phyloP scores from a whole-genome alignment of 2,797 vertebrate genomes.

The Clarias platycephalus region DNA sequence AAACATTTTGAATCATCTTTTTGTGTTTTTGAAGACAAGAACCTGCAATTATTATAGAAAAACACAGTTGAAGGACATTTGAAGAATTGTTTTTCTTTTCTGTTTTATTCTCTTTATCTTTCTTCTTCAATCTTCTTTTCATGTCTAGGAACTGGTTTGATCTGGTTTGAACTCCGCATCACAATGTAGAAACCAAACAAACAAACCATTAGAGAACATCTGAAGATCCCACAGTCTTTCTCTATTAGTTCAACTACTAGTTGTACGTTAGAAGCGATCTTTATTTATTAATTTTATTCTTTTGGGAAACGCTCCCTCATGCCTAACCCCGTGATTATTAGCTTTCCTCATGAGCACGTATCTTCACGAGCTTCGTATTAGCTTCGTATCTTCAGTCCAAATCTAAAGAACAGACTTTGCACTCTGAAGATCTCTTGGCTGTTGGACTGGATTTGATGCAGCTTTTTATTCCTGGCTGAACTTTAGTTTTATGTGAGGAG shows the following conservation, averaged over 20 bases:
- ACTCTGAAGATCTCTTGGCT: neutral
- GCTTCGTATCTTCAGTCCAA: neutral
- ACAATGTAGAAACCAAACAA: neutral
- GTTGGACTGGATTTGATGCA: neutral
- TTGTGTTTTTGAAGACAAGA: neutral
- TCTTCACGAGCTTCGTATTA: neutral
- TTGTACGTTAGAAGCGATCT: neutral
- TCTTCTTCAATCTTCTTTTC: neutral
- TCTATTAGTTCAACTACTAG: neutral
- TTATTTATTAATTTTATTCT: neutral
- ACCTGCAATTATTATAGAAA: neutral
- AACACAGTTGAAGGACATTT: neutral
- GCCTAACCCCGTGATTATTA: neutral
- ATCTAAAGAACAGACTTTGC: neutral
- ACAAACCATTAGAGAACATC: neutral
- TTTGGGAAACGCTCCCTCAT: neutral
- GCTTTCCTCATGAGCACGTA: neutral
- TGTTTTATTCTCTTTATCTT: neutral
- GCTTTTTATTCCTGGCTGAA: slow-evolving; percentile 15
- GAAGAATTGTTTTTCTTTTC: neutral
- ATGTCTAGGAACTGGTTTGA: neutral
- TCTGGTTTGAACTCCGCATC: neutral
- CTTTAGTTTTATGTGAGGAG: neutral
- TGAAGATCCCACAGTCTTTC: neutral
- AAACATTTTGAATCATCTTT: neutral